A percentile compares a stretch with the other conserved stretches of the same genome.
Conservation (phyloP, 2,888 invertebrate genomes). For the Sinotaia quadrata region DNA sequence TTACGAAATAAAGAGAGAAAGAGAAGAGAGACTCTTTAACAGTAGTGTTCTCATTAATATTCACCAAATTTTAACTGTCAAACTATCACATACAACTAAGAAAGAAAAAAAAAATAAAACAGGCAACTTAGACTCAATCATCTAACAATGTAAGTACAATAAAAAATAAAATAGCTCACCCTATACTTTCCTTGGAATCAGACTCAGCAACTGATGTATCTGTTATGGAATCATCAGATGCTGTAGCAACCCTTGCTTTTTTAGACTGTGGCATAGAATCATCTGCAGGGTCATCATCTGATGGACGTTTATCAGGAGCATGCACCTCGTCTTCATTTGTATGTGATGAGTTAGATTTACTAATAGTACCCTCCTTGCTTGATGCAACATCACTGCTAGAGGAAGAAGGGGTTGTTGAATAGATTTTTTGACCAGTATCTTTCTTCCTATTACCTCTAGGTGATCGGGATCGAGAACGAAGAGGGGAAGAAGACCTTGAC, state of each 20-base stretch:
- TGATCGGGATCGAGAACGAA: constrained; percentile 22
- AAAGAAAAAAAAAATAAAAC: too few relatives aligned
- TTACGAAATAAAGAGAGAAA: too few relatives aligned
- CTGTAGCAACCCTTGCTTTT: constrained; percentile 14
- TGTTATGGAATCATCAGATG: constrained; percentile 2
- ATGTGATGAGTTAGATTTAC: background rate
- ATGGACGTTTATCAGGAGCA: constrained; percentile 2
- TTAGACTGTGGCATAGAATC: constrained; percentile 7
- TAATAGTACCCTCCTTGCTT: background rate
- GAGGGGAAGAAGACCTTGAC: constrained; percentile 3
- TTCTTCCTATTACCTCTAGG: constrained; percentile 13
- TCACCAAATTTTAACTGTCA: too few relatives aligned
- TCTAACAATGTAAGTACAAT: too few relatives aligned
- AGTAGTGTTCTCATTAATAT: too few relatives aligned
- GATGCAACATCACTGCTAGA: constrained; percentile 14
- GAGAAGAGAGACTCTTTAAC: too few relatives aligned
- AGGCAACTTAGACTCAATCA: too few relatives aligned
- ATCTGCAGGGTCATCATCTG: constrained; percentile 12
- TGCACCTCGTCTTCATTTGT: constrained; percentile 14
- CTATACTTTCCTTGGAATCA: constrained; percentile 27
- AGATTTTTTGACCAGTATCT: background rate
- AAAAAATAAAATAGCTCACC: too few relatives aligned
- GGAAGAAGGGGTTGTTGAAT: constrained; percentile 8
- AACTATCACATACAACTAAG: too few relatives aligned
- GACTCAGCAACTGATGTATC: constrained; percentile 23